Evolutionary conservation across 2,797 vertebrate genomes (phyloP).

Genomic region (Intellagama lesueurii): DNA sequence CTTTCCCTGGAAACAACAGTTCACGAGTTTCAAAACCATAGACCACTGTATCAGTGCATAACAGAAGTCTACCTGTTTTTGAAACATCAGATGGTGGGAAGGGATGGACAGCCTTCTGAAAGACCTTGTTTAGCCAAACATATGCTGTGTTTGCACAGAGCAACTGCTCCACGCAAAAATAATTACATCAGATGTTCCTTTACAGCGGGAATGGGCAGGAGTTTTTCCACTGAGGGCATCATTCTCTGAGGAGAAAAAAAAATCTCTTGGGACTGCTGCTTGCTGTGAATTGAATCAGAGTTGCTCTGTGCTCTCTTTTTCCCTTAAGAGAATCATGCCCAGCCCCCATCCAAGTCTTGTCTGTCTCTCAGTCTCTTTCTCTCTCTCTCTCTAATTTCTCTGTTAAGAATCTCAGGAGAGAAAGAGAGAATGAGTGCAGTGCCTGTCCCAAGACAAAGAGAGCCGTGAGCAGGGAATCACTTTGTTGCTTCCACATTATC

Average conservation of each 20-base stretch:
- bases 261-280: not conserved
- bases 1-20: not conserved
- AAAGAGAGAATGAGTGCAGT: no score
- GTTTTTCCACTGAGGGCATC: not conserved
- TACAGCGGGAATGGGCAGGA: not conserved
- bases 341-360: no score
- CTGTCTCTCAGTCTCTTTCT: no score
- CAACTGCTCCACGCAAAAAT: conserved; percentile 20
- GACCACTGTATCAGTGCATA: not conserved
- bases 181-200: conserved; percentile 21
- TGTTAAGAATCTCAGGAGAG: no score
- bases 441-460: no score
- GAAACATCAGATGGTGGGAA: conserved; percentile 11
- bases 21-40: not conserved
- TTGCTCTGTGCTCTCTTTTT: no score
- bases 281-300: not conserved
- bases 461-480: no score
- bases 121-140: conserved; percentile 8
- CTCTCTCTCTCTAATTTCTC: no score
- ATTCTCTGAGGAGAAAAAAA: not conserved
- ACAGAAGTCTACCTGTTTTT: conserved; percentile 20
- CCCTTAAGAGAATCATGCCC: no score
- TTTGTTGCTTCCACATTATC: no score
- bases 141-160: conserved; percentile 16
- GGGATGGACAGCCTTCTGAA: conserved; percentile 16